Conservation (phyloP, 2,113 vertebrate genomes). For the Scolopax mira region DNA sequence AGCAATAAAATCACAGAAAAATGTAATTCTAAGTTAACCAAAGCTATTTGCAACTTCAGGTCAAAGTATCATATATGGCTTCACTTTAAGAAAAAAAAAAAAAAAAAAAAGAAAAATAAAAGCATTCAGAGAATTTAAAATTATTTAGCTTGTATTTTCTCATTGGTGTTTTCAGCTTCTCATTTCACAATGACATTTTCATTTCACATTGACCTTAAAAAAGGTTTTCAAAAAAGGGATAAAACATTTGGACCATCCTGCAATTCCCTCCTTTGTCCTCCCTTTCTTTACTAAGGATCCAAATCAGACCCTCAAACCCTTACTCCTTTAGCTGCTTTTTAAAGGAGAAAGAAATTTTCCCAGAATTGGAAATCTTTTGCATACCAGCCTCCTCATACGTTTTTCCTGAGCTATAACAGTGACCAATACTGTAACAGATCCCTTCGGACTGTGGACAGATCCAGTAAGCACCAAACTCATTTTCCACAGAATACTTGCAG, state of each 20-base stretch:
- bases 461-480: background rate
- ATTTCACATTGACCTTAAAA: conserved; percentile 27
- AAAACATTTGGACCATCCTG: background rate
- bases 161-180: background rate
- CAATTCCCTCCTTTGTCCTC: background rate
- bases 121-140: background rate
- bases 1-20: background rate
- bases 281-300: background rate
- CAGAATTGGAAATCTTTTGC: background rate
- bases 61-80: background rate
- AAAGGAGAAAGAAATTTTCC: background rate
- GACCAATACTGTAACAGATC: background rate
- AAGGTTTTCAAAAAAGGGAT: background rate
- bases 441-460: background rate
- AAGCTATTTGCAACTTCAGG: background rate
- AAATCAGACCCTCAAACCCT: background rate
- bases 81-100: background rate
- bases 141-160: background rate
- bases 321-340: background rate
- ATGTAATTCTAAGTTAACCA: background rate
- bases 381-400: background rate
- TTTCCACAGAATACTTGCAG: background rate
- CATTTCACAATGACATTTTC: conserved; percentile 2
- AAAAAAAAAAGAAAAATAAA: background rate
- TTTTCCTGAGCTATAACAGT: background rate